phyloP scores from a whole-genome alignment of 1,140 invertebrate genomes.

The Drosophila paulistorum region DNA sequence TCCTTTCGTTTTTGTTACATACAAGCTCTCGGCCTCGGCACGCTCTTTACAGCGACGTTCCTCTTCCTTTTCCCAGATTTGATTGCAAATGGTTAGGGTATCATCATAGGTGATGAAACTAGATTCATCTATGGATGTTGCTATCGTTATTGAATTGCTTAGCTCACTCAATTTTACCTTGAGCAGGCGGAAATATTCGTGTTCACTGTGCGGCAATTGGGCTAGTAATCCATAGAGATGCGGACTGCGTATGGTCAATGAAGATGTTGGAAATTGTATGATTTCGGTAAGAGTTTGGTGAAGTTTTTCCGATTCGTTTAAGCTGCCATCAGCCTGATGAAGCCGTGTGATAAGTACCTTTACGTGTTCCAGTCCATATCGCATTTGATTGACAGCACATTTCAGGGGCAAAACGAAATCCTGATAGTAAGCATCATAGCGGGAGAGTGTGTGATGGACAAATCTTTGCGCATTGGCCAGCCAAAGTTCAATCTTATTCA shows the following conservation, averaged over 20 bases:
- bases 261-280: constrained; percentile 58
- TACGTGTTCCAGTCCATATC: constrained; percentile 67
- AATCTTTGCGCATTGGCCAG: constrained; percentile 75
- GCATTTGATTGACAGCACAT: constrained; percentile 64
- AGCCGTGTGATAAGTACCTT: constrained; percentile 56
- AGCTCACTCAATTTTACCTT: constrained; percentile 88
- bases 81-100: constrained; percentile 84
- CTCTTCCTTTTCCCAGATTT: constrained; percentile 90
- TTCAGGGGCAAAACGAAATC: constrained; percentile 77
- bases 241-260: constrained; percentile 47
- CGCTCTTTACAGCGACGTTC: constrained; percentile 87
- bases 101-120: constrained; percentile 84
- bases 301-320: constrained; percentile 41
- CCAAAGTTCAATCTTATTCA: constrained; percentile 75
- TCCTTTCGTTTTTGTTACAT: constrained; percentile 89
- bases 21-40: constrained; percentile 91
- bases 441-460: constrained; percentile 63
- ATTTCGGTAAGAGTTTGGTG: constrained; percentile 58
- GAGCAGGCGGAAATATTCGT: constrained; percentile 84
- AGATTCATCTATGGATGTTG: constrained; percentile 79
- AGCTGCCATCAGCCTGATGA: constrained; percentile 55
- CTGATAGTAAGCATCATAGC: constrained; percentile 68
- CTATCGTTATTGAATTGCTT: constrained; percentile 81
- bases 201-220: constrained; percentile 60
- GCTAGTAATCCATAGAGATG: constrained; percentile 60